Base-by-base conservation (phyloP, 2,888 invertebrate species). In the Daptonema setosum region DNA sequence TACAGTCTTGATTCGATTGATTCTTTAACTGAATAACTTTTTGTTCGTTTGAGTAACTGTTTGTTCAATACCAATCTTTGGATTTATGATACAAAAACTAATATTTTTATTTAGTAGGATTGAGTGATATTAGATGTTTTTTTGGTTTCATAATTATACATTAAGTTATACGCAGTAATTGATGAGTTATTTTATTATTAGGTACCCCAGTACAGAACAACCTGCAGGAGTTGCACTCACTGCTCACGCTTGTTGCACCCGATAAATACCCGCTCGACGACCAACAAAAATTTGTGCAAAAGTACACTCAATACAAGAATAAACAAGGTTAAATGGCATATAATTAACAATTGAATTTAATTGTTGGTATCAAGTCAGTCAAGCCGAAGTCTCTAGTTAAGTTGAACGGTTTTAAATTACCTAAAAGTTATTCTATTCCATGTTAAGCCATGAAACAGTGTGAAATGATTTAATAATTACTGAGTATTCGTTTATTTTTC, bases 141-240 rank as follows among this genome's bases (percentile, higher is more conserved):
- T 3, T 24, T 41, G 1, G 20, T 14, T 2, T 29, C 45, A 20
- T 30, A 28, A 22, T 52, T 11, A 29, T 1, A 28, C 20, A n/a
- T n/a, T n/a, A n/a, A n/a, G n/a, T n/a, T n/a, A n/a, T n/a, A n/a
- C n/a, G n/a, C n/a, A n/a, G n/a, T n/a, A n/a, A 35, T 17, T 26
- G 45, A 22, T 52, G 56, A 24, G 8, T 41, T 28, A 41, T 73
- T 2, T 62, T 75, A 50, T 61, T 74, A 57, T 74, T 74, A 20
- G 74, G 74, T 1, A 74, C 74, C 11, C 74, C 74, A 8, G 66
- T 74, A 22, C 74, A 74, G 63, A 74, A 74, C 63, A 71, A 74
- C 57, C 63, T 74, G 28, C 56, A 60, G 20, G 74, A 74, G 59
- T 63, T 75, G 51, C 73, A 72, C 61, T 62, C 72, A 2, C 63